Conservation (phyloP, 2,113 vertebrate genomes). For the Gymnocephalus cernua region DNA sequence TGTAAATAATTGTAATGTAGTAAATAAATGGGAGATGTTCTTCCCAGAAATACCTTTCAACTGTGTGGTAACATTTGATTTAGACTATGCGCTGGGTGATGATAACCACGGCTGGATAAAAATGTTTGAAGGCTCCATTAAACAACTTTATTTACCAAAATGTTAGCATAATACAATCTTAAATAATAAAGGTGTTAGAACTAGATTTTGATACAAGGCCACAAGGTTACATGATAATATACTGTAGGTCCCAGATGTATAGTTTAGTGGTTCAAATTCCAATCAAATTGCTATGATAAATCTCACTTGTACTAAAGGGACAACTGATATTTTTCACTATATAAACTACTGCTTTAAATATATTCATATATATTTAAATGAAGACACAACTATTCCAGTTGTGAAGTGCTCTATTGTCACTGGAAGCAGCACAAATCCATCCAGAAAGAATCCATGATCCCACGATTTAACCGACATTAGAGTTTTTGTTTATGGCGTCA, state of each 20-base stretch:
- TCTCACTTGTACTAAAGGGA: too few species aligned
- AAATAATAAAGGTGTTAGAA: too few species aligned
- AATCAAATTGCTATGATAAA: too few species aligned
- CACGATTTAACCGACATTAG: too few species aligned
- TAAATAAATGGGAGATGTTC: slow-evolving; percentile 58
- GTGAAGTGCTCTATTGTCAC: not conserved
- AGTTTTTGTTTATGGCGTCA: too few species aligned
- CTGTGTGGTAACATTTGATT: slow-evolving; percentile 9
- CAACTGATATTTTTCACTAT: too few species aligned
- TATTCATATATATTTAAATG: too few species aligned
- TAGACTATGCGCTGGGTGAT: not conserved
- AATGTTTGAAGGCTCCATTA: not conserved
- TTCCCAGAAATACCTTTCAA: slow-evolving; percentile 31
- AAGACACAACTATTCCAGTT: too few species aligned
- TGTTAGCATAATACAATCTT: too few species aligned
- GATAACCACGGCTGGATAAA: not conserved
- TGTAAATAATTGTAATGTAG: slow-evolving; percentile 67
- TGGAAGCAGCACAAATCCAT: not conserved
- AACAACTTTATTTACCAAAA: too few species aligned
- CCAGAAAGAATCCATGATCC: too few species aligned
- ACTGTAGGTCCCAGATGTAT: not conserved
- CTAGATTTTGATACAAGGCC: not conserved
- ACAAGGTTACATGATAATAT: not conserved
- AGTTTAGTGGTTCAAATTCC: not conserved
- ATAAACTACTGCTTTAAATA: too few species aligned